Percentiles rank a stretch among this genome's conserved stretches.
These are phyloP conservation scores for Baryphthengus martii DNA, from an alignment of 2,113 vertebrate genomes.

Conservation along the genomic window DNA sequence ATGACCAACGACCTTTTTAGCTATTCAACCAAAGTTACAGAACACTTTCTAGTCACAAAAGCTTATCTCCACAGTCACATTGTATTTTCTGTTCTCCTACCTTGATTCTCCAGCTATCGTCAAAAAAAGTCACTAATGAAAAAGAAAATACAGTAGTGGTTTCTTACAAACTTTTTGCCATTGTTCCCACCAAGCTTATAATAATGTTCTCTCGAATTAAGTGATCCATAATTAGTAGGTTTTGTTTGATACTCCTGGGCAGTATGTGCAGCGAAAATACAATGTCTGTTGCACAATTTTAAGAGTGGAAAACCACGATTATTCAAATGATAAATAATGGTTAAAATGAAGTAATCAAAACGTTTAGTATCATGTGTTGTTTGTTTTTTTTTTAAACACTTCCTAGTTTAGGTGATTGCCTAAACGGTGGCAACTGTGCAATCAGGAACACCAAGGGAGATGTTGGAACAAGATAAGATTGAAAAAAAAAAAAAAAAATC, in stretches of 20 bases:
- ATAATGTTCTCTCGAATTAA: background rate
- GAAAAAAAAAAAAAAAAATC: background rate
- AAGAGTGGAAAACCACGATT: background rate
- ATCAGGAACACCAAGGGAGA: background rate
- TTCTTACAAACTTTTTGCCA: background rate
- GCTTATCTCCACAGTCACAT: background rate
- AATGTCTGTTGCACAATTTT: background rate
- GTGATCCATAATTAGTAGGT: too few relatives aligned
- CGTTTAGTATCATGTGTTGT: background rate
- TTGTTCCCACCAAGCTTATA: background rate
- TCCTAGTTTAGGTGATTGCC: background rate
- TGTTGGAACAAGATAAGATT: background rate
- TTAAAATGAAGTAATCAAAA: background rate
- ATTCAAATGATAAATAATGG: background rate
- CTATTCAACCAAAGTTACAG: background rate
- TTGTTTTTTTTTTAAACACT: background rate
- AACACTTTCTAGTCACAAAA: background rate
- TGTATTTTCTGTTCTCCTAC: background rate
- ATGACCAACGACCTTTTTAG: background rate
- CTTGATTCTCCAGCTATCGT: background rate
- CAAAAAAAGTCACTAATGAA: background rate
- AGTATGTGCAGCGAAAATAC: background rate
- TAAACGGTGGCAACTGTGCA: background rate
- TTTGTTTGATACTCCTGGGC: too few relatives aligned
- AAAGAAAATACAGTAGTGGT: background rate